phyloP scores from a whole-genome alignment of 2,113 vertebrate species.

The Thermophis baileyi region DNA sequence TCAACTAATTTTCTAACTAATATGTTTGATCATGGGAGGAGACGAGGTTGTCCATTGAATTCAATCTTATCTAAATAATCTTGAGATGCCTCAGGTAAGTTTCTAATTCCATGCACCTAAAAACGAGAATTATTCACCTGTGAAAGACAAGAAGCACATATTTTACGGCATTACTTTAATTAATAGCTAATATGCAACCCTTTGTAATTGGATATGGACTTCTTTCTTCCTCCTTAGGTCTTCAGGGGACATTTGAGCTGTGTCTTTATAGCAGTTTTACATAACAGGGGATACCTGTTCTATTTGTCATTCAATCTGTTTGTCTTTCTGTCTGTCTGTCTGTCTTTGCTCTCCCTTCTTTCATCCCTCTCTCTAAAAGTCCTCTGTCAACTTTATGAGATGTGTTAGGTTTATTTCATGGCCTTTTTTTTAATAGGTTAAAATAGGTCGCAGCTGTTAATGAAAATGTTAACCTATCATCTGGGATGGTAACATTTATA shows the following conservation, averaged over 20 bases:
- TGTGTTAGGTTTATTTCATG: constrained; percentile 45
- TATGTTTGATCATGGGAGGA: constrained; percentile 44
- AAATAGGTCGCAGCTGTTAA: constrained; percentile 37
- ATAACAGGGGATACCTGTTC: constrained; percentile 17
- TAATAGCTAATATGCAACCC: constrained; percentile 37
- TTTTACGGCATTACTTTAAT: constrained; percentile 52
- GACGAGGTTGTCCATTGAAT: constrained; percentile 46
- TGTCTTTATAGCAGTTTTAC: background rate
- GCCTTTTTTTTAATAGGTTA: constrained; percentile 42
- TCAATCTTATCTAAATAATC: constrained; percentile 50
- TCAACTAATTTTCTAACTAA: constrained; percentile 37
- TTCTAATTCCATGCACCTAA: constrained; percentile 41
- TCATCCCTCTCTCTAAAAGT: background rate
- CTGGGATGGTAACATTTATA: constrained; percentile 20
- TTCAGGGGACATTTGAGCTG: constrained; percentile 22
- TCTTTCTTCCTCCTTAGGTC: constrained; percentile 23
- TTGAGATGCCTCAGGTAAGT: constrained; percentile 28
- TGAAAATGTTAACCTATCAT: background rate
- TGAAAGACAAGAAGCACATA: constrained; percentile 24
- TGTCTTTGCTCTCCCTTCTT: constrained; percentile 18
- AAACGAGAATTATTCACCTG: constrained; percentile 19
- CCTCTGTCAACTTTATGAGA: constrained; percentile 37
- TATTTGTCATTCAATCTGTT: constrained; percentile 41
- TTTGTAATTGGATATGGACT: constrained; percentile 36
- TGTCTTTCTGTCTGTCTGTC: constrained; percentile 5